Percentiles rank a stretch among this genome's conserved stretches.
These are phyloP conservation scores for Crypturellus tataupa DNA, from an alignment of 2,797 vertebrate species.

Conservation along the genomic window DNA sequence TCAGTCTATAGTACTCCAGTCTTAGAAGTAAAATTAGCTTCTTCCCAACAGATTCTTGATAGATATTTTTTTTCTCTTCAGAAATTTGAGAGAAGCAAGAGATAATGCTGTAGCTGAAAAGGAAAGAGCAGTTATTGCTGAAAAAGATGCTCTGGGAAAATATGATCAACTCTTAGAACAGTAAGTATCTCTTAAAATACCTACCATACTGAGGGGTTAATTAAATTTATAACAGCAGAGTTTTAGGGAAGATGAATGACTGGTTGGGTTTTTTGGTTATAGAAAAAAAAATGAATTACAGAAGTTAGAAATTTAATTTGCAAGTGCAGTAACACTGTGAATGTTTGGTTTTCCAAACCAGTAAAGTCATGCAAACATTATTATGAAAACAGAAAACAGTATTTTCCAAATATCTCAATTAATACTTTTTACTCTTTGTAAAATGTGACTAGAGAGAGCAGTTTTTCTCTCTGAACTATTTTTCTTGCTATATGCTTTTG, in stretches of 20 bases:
- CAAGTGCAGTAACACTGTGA: not conserved
- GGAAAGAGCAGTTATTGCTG: slow-evolving; percentile 87
- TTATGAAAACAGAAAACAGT: not conserved
- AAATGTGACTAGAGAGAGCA: not conserved
- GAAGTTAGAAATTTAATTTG: not conserved
- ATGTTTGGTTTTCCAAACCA: not conserved
- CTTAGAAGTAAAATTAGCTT: not conserved
- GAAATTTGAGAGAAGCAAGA: slow-evolving; percentile 93
- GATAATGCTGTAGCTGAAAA: slow-evolving; percentile 93
- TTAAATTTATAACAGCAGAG: not conserved
- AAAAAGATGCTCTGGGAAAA: slow-evolving; percentile 90
- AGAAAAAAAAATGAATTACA: not conserved
- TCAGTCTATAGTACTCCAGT: not conserved
- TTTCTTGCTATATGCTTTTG: not conserved
- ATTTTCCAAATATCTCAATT: not conserved
- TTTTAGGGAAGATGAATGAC: not conserved
- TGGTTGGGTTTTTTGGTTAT: not conserved
- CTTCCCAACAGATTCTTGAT: slow-evolving; percentile 7
- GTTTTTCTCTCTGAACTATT: not conserved
- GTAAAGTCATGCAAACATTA: not conserved
- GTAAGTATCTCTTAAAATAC: slow-evolving; percentile 83
- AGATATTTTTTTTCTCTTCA: slow-evolving; percentile 69
- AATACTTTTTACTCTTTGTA: not conserved
- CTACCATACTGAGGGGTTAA: not conserved
- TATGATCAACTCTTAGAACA: slow-evolving; percentile 93